phyloP scores from a whole-genome alignment of 2,888 invertebrate species.

The Epinotia nisella region DNA sequence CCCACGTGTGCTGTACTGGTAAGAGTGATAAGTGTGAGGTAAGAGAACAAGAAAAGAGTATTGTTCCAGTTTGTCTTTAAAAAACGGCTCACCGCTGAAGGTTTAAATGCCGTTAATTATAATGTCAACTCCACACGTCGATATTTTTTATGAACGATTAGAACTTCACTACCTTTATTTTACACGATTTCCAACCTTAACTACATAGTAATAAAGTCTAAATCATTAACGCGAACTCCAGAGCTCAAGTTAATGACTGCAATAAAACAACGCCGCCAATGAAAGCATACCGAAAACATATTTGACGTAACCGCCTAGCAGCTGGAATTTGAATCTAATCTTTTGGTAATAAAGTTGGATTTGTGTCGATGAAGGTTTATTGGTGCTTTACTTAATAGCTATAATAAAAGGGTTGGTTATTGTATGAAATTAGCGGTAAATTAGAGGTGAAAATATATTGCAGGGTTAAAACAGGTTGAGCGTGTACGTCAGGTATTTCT shows the following conservation, averaged over 20 bases:
- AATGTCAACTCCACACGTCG: neutral
- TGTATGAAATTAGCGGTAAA: slow-evolving; percentile 36
- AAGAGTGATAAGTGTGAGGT: too few relatives aligned
- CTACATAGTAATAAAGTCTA: neutral
- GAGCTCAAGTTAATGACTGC: slow-evolving; percentile 35
- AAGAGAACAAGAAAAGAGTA: too few relatives aligned
- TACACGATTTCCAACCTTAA: neutral
- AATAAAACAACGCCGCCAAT: slow-evolving; percentile 38
- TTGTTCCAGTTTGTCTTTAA: too few relatives aligned
- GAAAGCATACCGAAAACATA: slow-evolving; percentile 23
- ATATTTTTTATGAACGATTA: slow-evolving; percentile 24
- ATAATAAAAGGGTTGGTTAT: slow-evolving; percentile 32
- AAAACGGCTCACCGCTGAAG: too few relatives aligned
- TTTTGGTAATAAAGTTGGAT: neutral
- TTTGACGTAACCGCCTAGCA: slow-evolving; percentile 1
- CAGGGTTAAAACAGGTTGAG: slow-evolving; percentile 6
- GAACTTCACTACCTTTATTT: neutral
- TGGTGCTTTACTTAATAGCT: slow-evolving; percentile 6
- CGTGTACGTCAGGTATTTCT: neutral
- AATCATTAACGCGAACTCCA: neutral
- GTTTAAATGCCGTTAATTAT: neutral
- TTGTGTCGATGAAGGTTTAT: neutral
- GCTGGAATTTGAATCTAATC: neutral
- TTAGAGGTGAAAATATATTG: slow-evolving; percentile 9
- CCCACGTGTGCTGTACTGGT: too few relatives aligned